These are phyloP conservation scores for Notechis scutatus DNA, from an alignment of 2,113 vertebrate species.

Conservation along the genomic window DNA sequence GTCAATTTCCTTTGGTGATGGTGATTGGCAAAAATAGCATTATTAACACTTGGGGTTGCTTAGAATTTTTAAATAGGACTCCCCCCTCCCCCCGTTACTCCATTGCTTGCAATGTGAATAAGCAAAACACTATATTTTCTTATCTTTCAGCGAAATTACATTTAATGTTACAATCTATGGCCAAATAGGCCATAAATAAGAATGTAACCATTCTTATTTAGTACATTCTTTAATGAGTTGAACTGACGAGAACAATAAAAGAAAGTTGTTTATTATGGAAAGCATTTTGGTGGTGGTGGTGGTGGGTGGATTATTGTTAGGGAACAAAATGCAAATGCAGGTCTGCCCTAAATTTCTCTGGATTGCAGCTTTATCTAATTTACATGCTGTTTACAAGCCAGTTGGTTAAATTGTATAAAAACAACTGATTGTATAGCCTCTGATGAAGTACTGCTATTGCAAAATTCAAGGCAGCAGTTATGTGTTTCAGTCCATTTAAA, in stretches of 20 bases:
- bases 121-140: neutral
- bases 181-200: neutral
- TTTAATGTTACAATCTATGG: neutral
- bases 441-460: neutral
- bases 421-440: neutral
- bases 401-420: neutral
- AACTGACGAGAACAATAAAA: neutral
- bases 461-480: neutral
- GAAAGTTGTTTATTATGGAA: neutral
- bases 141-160: neutral
- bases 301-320: neutral
- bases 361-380: neutral
- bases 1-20: neutral
- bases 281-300: no score
- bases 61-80: neutral
- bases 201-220: neutral
- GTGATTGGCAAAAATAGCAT: neutral
- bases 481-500: neutral
- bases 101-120: neutral
- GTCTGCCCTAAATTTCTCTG: neutral
- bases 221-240: neutral
- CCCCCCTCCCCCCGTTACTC: accelerated
- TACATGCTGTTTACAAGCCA: neutral
- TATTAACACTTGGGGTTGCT: neutral
- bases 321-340: no score